phyloP scores from a whole-genome alignment of 2,797 vertebrate species.

The Syngnathus acus region DNA sequence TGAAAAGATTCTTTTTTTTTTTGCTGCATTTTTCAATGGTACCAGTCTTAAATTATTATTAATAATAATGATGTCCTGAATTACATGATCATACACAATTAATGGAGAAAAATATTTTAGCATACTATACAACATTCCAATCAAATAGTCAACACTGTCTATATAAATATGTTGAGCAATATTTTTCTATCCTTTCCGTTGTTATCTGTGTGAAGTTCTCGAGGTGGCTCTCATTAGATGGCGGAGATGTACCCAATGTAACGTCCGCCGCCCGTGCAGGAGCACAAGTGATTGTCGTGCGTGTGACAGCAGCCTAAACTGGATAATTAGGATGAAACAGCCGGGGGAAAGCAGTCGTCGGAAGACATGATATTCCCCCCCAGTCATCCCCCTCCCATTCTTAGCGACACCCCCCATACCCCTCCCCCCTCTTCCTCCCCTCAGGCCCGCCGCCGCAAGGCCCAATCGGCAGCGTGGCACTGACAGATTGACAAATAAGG shows the following conservation, averaged over 20 bases:
- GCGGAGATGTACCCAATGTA: neutral
- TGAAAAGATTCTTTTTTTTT: constrained; percentile 54
- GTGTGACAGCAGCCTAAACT: constrained; percentile 55
- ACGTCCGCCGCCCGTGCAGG: neutral
- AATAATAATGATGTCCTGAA: too few species aligned
- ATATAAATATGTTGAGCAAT: neutral
- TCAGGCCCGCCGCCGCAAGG: constrained; percentile 52
- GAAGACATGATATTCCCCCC: constrained; percentile 68
- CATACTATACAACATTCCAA: neutral
- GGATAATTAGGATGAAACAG: constrained; percentile 74
- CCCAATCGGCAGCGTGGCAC: constrained; percentile 70
- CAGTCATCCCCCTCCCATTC: constrained; percentile 47
- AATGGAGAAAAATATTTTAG: too few species aligned
- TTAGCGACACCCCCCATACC: neutral
- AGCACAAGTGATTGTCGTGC: constrained; percentile 52
- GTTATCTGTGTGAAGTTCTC: neutral
- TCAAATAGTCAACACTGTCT: neutral
- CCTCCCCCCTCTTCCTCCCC: neutral
- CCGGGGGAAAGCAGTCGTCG: constrained; percentile 62
- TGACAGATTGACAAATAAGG: constrained; percentile 97
- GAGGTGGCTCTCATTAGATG: neutral
- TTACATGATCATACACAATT: too few species aligned
- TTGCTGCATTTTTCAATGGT: too few species aligned
- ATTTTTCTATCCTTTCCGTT: neutral
- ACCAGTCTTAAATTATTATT: too few species aligned